Conservation (phyloP, 1,140 invertebrate species). For the Trichonephila clavata region DNA sequence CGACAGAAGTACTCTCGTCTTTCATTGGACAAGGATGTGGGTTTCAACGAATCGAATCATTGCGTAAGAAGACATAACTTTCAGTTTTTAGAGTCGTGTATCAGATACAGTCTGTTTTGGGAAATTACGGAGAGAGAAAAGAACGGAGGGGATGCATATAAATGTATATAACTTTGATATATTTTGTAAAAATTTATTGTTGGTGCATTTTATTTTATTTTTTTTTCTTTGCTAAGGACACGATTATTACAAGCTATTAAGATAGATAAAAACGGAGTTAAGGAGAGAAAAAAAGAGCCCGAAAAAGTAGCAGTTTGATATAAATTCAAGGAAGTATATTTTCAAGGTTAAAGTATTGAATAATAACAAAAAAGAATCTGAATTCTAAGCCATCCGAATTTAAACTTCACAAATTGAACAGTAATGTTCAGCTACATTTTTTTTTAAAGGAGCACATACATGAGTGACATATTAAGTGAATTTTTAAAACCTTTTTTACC, state of each 20-base stretch:
- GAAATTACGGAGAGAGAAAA: neutral
- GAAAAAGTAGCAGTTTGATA: conserved; percentile 22
- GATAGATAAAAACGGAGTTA: conserved; percentile 26
- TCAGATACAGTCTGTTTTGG: conserved; percentile 9
- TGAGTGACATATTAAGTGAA: neutral
- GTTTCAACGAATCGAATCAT: neutral
- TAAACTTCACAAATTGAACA: neutral
- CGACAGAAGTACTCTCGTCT: neutral
- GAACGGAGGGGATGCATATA: conserved; percentile 20
- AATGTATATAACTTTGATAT: conserved; percentile 10
- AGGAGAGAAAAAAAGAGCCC: neutral
- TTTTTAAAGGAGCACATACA: neutral
- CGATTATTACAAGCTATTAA: conserved; percentile 71
- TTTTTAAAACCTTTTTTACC: neutral
- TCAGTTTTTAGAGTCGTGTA: conserved; percentile 8
- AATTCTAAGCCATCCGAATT: neutral
- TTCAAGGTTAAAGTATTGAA: conserved; percentile 14
- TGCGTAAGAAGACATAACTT: conserved; percentile 31
- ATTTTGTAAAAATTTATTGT: conserved; percentile 44
- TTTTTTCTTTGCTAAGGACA: conserved; percentile 12
- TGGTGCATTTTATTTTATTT: no score
- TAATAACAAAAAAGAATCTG: neutral
- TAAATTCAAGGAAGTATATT: neutral
- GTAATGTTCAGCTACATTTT: neutral
- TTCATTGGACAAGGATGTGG: neutral